Base-by-base conservation (phyloP, 2,797 vertebrate genomes). In the Cynopterus sphinx region DNA sequence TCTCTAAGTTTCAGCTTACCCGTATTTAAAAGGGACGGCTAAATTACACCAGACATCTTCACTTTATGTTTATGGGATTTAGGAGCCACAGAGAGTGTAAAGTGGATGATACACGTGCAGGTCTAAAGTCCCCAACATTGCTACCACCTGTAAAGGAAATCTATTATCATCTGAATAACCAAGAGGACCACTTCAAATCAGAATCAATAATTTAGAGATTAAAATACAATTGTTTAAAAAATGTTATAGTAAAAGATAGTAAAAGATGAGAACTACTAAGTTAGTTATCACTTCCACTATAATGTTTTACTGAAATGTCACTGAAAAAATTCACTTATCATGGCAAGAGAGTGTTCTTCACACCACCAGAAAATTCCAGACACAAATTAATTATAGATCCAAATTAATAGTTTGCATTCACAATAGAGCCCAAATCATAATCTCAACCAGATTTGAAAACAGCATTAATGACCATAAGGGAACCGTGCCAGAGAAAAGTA, bases 181-280 rank as follows among this genome's bases (percentile, higher is more conserved):
- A 22, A 24, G 78, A 82, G 43, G 28, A 5, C 28, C 28, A 82
- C 31, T 63, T 61, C 55, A 82, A 46, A n/a, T 46, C 9, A 15
- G 11, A 82, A 63, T 82, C 19, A 63, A n/a, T 82, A 61, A 81
- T 17, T 28, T 53, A 10, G 10, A 12, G 8, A 55, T 87, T 26
- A 92, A 92, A 67, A 87, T 36, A 43, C 28, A 90, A 79, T 74
- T 87, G 6, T 43, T 73, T 43, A 31, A 67, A 90, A 92, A 95
- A 26, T 19, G 6, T 22, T 61, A 59, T 55, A 12, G 59, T 49
- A 33, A 2, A 43, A 75, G 59, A 36, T 51, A 43, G 33, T 33
- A 33, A 33, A 33, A 1, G 49, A 39, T 46, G 17, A 74, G 41
- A 90, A 67, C 28, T 2, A 22, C 3, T 87, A 65, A 13, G 15